Evolutionary conservation across 2,113 vertebrate genomes (phyloP), one percentile per base, ranked within the genome.

Genomic region (Natator depressus): DNA sequence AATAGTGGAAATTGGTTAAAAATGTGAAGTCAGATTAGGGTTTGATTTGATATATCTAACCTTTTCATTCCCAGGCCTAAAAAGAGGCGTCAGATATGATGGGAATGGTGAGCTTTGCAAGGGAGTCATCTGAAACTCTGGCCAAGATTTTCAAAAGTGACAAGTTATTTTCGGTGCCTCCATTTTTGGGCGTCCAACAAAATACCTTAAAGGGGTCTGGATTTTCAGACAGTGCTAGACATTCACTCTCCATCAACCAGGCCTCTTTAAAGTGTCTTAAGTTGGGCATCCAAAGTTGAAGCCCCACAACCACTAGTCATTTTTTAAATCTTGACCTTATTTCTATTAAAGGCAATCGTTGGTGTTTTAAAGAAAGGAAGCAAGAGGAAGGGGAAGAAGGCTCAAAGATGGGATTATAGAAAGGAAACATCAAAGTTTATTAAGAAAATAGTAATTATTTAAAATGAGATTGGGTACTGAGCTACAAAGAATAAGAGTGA

Each of bases 211-310:
- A 85, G 75, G n/a, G 85, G 47, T 19, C 42, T 90, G 59, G 59
- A 83, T 42, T 92, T 90, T 93, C 87, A 82, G 31, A 88, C 93
- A 83, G 31, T 72, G 55, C 46, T 93, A 83, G 42, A 53, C 46
- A 92, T 7, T 89, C 22, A 69, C 47, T 54, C 20, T n/a, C 35
- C 93, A 87, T 95, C 90, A 88, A 75, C 6, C 62, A 96, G 75
- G 94, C 72, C 83, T 47, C 50, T 78, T 92, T 85, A 54, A 94
- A 96, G 92, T 75, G 85, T 17, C 16, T 87, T 81, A 81, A 53
- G 46, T 85, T 88, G 38, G 87, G 95, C 53, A 85, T 78, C 42
- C 62, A 76, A 42, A 95, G 72, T 38, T 94, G 6, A 92, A 27
- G 93, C 49, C 84, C 10, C 75, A 46, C 24, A 78, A 78, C 25